phyloP scores from a whole-genome alignment of 2,113 vertebrate genomes.

The Leuciscus idus region DNA sequence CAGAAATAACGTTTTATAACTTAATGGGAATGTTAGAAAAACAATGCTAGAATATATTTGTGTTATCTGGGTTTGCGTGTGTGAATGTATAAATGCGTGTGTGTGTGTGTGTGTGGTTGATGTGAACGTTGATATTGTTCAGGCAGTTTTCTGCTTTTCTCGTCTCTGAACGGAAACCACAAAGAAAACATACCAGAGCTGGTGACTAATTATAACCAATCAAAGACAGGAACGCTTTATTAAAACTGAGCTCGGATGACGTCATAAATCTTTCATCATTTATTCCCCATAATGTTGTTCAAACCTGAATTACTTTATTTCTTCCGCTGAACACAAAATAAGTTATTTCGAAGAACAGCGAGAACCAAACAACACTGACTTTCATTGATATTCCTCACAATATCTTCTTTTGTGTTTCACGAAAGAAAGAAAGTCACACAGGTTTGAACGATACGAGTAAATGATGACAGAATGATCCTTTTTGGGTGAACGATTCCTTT shows the following conservation, averaged over 20 bases:
- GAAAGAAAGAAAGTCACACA: too few relatives aligned
- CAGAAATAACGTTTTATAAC: too few relatives aligned
- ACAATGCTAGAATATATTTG: too few relatives aligned
- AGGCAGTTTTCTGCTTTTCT: neutral
- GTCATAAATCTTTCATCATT: neutral
- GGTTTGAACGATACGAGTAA: neutral
- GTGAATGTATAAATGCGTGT: neutral
- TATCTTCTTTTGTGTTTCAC: too few relatives aligned
- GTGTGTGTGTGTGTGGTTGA: neutral
- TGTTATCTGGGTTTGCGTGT: neutral
- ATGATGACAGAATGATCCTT: neutral
- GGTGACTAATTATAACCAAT: neutral
- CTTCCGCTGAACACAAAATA: neutral
- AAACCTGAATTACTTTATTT: neutral
- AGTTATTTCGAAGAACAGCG: neutral
- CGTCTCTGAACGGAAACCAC: slow-evolving; percentile 12
- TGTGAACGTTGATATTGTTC: neutral
- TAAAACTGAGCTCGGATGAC: neutral
- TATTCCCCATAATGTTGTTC: neutral
- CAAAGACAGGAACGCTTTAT: neutral
- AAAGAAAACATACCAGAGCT: neutral
- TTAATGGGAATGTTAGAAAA: too few relatives aligned
- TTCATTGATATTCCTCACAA: neutral
- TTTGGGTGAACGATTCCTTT: neutral
- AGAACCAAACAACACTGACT: neutral